Conservation (phyloP, 1,140 invertebrate species). For the Solen grandis region DNA sequence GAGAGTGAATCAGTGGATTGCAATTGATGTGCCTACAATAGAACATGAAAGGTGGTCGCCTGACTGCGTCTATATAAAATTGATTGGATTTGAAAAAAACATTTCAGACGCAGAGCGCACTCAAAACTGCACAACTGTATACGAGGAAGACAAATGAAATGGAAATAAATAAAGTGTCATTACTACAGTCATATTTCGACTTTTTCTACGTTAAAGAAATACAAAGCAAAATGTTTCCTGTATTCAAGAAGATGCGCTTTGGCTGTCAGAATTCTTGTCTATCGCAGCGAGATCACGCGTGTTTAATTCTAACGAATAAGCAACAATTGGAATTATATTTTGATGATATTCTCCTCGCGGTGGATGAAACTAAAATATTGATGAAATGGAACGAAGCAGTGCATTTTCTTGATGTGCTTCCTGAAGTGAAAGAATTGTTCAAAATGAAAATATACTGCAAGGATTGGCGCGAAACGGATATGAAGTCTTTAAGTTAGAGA, state of each 20-base stretch:
- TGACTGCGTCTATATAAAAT: neutral
- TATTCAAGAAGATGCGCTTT: neutral
- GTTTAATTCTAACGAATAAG: slow-evolving; percentile 1
- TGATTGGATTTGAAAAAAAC: neutral
- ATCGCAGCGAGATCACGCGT: slow-evolving; percentile 6
- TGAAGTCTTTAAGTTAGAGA: neutral
- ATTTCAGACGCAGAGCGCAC: neutral
- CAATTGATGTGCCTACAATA: neutral
- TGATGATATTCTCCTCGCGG: slow-evolving; percentile 6
- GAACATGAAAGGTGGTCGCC: slow-evolving; percentile 31
- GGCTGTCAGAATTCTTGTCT: slow-evolving; percentile 15
- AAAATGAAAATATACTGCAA: slow-evolving; percentile 27
- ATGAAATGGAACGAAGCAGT: slow-evolving; percentile 29
- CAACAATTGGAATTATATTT: slow-evolving; percentile 23
- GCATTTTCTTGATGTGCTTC: neutral
- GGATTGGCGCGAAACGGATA: neutral
- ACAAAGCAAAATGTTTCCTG: neutral
- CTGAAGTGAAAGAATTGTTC: neutral
- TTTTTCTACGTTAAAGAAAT: neutral
- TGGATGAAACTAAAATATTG: slow-evolving; percentile 16
- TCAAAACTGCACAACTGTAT: neutral
- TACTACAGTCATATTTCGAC: neutral
- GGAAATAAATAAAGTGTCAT: neutral
- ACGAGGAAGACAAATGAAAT: too few species aligned
- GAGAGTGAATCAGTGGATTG: slow-evolving; percentile 10